Evolutionary conservation across 2,113 vertebrate species (phyloP), one percentile per base, ranked within the genome.

Genomic region (Microcebus ravelobensis): DNA sequence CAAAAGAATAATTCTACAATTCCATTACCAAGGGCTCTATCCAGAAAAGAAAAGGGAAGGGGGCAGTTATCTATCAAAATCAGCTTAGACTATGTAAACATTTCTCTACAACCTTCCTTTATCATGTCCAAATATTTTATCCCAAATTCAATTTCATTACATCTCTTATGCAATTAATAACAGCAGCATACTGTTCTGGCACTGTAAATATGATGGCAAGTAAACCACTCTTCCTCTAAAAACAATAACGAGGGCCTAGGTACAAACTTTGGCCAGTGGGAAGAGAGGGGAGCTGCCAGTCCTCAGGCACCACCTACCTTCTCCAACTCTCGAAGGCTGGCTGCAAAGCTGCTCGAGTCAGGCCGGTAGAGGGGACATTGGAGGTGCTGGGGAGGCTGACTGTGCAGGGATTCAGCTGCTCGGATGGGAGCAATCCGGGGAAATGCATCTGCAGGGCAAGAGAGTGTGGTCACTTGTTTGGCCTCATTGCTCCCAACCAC

Each of bases 311-410:
- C 0, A 39, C 97, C 94, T 87, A 99, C 99, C 99, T 99, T 99
- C 98, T 99, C 99, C 94, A 99, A 98, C 94, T 99, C 99, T 79
- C 99, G 98, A 80, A 99, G 98, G 91, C 99, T 99, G 96, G 99
- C 99, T 0, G 99, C 99, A 70, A 99, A 99, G 99, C 99, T 99
- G 98, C 99, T 99, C 8, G 99, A 98, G 96, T 99, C 99, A 0
- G 99, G 99, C 29, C 99, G 97, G 79, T 99, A 98, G 65, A 99
- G 98, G 2, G 99, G 99, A 48, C 99, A 99, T 88, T 99, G 98
- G 81, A 99, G 98, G 74, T 98, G 98, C 4, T 99, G 98, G 34
- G 98, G 55, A 15, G 98, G 97, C 27, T 99, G 98, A 63, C 98
- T 98, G 11, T 98, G 98, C 61, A 96, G 45, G 15, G 96, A 96